phyloP scores from a whole-genome alignment of 2,113 vertebrate genomes.

The Odocoileus hemionus region DNA sequence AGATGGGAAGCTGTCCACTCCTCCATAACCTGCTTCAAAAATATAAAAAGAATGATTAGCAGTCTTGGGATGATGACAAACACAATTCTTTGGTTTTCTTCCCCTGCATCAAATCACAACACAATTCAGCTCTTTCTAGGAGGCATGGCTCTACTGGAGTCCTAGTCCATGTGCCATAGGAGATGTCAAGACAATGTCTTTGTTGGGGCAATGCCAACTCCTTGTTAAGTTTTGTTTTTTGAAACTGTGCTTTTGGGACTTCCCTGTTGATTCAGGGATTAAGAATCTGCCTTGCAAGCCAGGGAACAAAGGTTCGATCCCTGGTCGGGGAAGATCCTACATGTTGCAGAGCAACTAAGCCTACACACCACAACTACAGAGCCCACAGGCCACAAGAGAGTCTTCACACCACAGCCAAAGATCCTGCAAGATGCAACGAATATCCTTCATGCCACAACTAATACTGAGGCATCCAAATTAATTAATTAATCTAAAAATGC shows the following conservation, averaged over 20 bases:
- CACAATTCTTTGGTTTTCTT: background rate
- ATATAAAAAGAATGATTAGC: background rate
- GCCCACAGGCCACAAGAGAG: background rate
- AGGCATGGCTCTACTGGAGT: background rate
- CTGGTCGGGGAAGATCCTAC: background rate
- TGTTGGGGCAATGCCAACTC: background rate
- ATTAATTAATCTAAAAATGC: background rate
- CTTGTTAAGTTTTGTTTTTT: background rate
- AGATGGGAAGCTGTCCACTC: background rate
- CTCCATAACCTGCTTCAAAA: background rate
- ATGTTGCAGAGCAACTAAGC: background rate
- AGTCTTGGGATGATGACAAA: background rate
- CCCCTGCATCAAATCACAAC: background rate
- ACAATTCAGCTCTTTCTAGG: background rate
- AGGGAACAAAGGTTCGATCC: background rate
- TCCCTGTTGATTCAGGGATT: background rate
- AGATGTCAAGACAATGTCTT: background rate
- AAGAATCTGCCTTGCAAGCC: background rate
- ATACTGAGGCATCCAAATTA: background rate
- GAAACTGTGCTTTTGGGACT: background rate
- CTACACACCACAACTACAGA: background rate
- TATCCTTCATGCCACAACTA: background rate
- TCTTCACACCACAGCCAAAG: background rate
- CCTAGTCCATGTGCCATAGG: background rate
- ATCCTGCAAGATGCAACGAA: rapidly evolving